Base-by-base conservation (phyloP, 2,888 invertebrate genomes). In the Xanthorhoe spadicearia region DNA sequence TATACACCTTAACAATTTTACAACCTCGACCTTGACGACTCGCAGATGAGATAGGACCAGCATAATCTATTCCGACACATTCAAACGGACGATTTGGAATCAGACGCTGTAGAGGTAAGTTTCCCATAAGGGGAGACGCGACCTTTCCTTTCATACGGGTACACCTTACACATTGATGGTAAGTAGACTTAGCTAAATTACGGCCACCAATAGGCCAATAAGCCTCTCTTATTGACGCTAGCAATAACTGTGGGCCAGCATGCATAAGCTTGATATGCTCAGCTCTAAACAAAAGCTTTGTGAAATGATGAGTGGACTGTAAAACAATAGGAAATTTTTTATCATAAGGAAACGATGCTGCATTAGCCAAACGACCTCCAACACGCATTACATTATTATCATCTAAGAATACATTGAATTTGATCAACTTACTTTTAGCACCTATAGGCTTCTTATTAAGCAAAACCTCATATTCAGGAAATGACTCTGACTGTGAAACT, bases 21-120 rank as follows among this genome's bases (percentile, higher is more conserved):
- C 72, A 75, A 68, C 73, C 73, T 61, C 71, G 73, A 48, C 66
- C 68, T 56, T 63, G 38, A 59, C 64, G 64, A 53, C 53, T 72
- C 28, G 69, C 71, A 7, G 62, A 69, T 19, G 50, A 52, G 6
- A 73, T 61, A 13, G 73, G 73, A n/a, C 74, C 38, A 38, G 74
- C 79, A 76, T 61, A 73, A 17, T 60, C 52, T 60, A 60, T 52
- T 23, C 59, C 59, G 52, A 60, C 59, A 60, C 59, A 60, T 60
- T 60, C 59, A 52, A 60, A 60, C 52, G 59, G 59, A 54, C 68
- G 55, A 1, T 57, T 43, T 17, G 71, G 64, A 43, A 15, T 19
- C 10, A 74, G 43, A 0, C 74, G 72, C 46, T 61, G 61, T 15
- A 52, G 56, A 18, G 71, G 70, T 51, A 71, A 56, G 28, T 71